Percentiles rank a stretch among this genome's conserved stretches.
Conservation (phyloP, 2,888 invertebrate genomes). For the Mechanitis messenoides region DNA sequence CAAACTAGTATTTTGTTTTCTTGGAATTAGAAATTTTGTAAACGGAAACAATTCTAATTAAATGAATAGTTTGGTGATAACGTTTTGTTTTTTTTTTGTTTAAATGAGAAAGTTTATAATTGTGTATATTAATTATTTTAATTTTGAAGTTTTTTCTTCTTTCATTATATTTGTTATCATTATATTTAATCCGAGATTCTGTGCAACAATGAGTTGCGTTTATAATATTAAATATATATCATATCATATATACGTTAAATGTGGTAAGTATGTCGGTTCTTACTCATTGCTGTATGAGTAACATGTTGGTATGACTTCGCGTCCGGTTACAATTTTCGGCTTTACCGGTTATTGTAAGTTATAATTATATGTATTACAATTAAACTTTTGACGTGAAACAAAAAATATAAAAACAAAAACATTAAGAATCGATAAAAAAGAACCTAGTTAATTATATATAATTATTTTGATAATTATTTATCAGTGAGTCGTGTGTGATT, state of each 20-base stretch:
- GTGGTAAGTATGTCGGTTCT: no score
- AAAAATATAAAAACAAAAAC: background rate
- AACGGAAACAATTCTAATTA: conserved; percentile 1
- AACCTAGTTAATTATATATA: background rate
- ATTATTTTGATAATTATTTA: background rate
- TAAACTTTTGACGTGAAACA: background rate
- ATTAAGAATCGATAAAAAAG: background rate
- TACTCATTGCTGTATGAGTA: no score
- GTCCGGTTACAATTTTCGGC: background rate
- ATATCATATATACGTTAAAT: no score
- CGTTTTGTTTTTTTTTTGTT: background rate
- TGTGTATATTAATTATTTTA: no score
- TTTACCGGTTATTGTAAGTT: background rate
- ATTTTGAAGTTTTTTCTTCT: no score
- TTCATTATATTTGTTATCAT: no score
- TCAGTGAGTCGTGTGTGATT: background rate
- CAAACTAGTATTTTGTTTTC: background rate
- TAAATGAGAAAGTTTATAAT: no score
- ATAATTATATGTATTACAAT: background rate
- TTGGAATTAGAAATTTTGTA: conserved; percentile 3
- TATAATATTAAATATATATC: no score
- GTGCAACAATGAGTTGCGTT: no score
- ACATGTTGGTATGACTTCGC: background rate
- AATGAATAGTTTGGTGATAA: background rate
- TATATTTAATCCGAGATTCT: no score